Evolutionary conservation across 2,888 invertebrate species (phyloP).

Genomic region (Troides helena): DNA sequence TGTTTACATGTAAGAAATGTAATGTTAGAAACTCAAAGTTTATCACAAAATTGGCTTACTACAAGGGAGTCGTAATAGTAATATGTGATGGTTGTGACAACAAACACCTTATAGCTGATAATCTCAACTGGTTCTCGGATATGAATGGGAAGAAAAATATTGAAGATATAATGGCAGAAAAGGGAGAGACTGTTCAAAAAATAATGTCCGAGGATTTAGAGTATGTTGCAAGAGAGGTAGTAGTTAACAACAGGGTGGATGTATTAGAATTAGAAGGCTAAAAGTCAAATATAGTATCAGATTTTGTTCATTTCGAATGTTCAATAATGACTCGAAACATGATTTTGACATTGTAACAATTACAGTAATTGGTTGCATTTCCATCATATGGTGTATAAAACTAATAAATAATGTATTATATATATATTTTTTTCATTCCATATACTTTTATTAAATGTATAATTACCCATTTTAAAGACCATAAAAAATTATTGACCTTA

Average conservation of each 20-base stretch:
- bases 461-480: too few relatives aligned
- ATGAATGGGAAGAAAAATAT: constrained; percentile 89
- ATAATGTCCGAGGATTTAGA: constrained; percentile 74
- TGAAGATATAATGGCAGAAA: constrained; percentile 92
- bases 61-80: constrained; percentile 95
- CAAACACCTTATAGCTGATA: constrained; percentile 97
- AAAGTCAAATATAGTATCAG: background rate
- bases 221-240: constrained; percentile 65
- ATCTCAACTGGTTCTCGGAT: constrained; percentile 96
- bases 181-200: constrained; percentile 89
- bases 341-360: background rate
- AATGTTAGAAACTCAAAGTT: constrained; percentile 86
- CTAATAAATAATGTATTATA: constrained; percentile 1
- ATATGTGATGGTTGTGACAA: constrained; percentile 92
- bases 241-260: constrained; percentile 42
- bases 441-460: too few relatives aligned
- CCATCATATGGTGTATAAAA: background rate
- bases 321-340: background rate
- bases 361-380: background rate
- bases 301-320: background rate
- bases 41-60: constrained; percentile 92
- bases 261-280: constrained; percentile 31
- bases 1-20: constrained; percentile 95
- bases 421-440: background rate
- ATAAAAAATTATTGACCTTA: too few relatives aligned